A percentile compares a stretch with the other conserved stretches of the same genome.
Conservation (phyloP, 2,888 invertebrate species). For the Platycheirus rosarum region DNA sequence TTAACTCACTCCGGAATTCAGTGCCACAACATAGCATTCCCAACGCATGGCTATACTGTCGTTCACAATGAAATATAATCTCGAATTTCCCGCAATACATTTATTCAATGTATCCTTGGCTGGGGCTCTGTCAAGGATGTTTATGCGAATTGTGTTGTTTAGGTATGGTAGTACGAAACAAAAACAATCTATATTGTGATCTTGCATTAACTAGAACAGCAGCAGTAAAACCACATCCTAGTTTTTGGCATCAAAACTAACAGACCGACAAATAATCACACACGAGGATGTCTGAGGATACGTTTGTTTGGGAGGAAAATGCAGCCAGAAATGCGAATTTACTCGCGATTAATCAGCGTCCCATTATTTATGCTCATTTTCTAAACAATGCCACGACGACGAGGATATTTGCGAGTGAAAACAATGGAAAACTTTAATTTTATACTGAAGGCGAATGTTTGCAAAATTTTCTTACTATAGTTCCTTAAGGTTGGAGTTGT, state of each 20-base stretch:
- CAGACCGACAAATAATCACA: slow-evolving; percentile 9
- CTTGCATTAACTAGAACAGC: slow-evolving; percentile 55
- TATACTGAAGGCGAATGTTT: slow-evolving; percentile 45
- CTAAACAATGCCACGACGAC: slow-evolving; percentile 61
- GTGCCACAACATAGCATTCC: slow-evolving; percentile 25
- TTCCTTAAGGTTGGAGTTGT: no score
- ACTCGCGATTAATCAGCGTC: slow-evolving; percentile 73
- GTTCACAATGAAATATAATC: slow-evolving; percentile 73
- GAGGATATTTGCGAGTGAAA: slow-evolving; percentile 55
- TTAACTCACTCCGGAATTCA: slow-evolving; percentile 5
- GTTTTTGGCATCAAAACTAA: slow-evolving; percentile 19
- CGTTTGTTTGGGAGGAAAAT: neutral
- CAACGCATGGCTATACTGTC: slow-evolving; percentile 63
- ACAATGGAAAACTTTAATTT: slow-evolving; percentile 69
- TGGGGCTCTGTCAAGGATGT: slow-evolving; percentile 58
- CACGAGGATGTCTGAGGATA: neutral
- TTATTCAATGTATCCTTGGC: slow-evolving; percentile 62
- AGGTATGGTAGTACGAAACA: slow-evolving; percentile 11
- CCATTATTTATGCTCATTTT: slow-evolving; percentile 73
- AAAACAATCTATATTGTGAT: slow-evolving; percentile 67
- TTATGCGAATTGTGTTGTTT: no score
- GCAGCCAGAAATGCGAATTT: slow-evolving; percentile 55
- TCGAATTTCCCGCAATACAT: slow-evolving; percentile 71
- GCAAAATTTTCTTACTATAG: slow-evolving; percentile 43
- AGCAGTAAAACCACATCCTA: slow-evolving; percentile 54